Conservation (phyloP, 1,140 invertebrate genomes). For the Lucilia sericata region DNA sequence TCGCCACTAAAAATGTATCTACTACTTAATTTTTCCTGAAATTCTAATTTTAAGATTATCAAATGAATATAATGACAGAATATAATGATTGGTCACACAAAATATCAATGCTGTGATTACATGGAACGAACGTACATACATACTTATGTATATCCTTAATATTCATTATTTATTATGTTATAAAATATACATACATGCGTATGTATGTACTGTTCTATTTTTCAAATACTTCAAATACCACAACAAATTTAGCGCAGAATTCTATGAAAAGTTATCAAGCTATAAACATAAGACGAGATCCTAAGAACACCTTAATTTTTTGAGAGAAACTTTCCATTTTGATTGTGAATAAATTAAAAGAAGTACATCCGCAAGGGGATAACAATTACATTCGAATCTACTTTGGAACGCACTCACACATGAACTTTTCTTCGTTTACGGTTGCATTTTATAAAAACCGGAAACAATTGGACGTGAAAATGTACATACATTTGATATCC, state of each 20-base stretch:
- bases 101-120: too few species aligned
- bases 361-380: conserved; percentile 15
- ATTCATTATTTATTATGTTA: not conserved
- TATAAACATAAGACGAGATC: not conserved
- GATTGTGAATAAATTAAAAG: not conserved
- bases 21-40: too few species aligned
- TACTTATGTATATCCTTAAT: not conserved
- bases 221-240: not conserved
- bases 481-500: not conserved
- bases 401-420: not conserved
- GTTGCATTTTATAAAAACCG: not conserved
- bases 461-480: conserved; percentile 26
- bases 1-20: too few species aligned
- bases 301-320: not conserved
- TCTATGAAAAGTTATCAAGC: not conserved
- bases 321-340: not conserved
- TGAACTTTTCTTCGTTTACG: not conserved
- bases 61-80: too few species aligned
- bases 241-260: not conserved
- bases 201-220: not conserved
- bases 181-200: not conserved
- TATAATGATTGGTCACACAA: too few species aligned
- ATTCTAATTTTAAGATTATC: too few species aligned
- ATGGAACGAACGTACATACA: too few species aligned
- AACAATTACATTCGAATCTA: not conserved